phyloP scores from a whole-genome alignment of 2,797 vertebrate species.

The Sebastes ruberrimus region DNA sequence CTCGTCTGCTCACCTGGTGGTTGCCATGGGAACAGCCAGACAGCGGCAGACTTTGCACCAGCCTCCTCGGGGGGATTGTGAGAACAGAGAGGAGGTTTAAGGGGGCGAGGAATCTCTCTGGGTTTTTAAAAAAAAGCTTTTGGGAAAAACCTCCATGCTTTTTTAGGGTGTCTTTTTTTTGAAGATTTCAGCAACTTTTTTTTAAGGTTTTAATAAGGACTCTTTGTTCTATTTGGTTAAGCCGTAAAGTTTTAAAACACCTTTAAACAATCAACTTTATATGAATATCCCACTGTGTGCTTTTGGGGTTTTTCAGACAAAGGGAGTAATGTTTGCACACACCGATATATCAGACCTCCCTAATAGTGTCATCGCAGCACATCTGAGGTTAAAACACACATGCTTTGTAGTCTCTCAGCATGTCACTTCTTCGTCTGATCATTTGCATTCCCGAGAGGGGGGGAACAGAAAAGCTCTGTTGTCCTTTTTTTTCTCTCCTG shows the following conservation, averaged over 20 bases:
- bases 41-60: constrained; percentile 83
- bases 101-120: constrained; percentile 59
- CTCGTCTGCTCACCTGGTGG: constrained; percentile 85
- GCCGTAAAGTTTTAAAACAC: constrained; percentile 54
- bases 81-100: constrained; percentile 73
- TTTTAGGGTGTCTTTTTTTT: constrained; percentile 34
- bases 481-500: constrained; percentile 37
- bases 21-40: constrained; percentile 88
- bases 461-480: constrained; percentile 64
- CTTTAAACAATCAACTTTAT: constrained; percentile 55
- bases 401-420: constrained; percentile 45
- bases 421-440: constrained; percentile 59
- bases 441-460: constrained; percentile 67
- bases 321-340: constrained; percentile 58
- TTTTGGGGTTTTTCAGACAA: constrained; percentile 56
- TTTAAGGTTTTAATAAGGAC: constrained; percentile 27
- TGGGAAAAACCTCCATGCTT: constrained; percentile 19
- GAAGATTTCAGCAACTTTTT: constrained; percentile 35
- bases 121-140: constrained; percentile 1
- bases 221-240: constrained; percentile 50
- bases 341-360: constrained; percentile 40
- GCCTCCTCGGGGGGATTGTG: constrained; percentile 72
- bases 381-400: constrained; percentile 67
- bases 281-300: constrained; percentile 53
- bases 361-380: constrained; percentile 48